A percentile compares a stretch with the other conserved stretches of the same genome.
phyloP scores from a whole-genome alignment of 2,888 invertebrate genomes.

The Limenitis camilla region DNA sequence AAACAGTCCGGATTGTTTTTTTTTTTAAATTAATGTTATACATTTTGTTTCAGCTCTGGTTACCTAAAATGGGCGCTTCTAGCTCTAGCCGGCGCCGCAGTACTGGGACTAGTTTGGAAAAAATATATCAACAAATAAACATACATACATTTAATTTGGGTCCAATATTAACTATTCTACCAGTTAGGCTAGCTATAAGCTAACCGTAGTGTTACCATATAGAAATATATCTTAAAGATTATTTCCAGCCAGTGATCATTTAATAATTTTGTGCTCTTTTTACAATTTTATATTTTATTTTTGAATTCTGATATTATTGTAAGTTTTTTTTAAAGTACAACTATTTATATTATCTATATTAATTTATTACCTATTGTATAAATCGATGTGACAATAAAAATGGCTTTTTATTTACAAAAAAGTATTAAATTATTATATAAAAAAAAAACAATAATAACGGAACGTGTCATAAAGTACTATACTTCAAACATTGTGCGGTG shows the following conservation, averaged over 20 bases:
- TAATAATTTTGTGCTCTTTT: not conserved
- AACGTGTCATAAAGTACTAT: no score
- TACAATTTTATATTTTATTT: not conserved
- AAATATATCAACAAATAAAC: constrained; percentile 32
- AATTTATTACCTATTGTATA: not conserved
- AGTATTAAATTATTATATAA: no score
- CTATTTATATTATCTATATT: not conserved
- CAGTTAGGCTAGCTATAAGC: constrained; percentile 5
- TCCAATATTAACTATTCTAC: constrained; percentile 16
- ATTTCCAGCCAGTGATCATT: not conserved
- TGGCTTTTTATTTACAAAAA: no score
- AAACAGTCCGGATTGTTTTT: no score
- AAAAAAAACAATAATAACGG: no score
- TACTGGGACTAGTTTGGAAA: constrained; percentile 43
- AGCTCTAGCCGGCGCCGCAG: constrained; percentile 44
- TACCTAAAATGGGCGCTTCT: constrained; percentile 47
- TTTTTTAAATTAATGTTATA: not conserved
- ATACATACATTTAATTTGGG: constrained; percentile 10
- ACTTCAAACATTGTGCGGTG: no score
- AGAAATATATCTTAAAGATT: no score
- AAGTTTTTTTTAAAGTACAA: no score
- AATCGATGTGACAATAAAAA: constrained; percentile 5
- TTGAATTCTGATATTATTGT: not conserved
- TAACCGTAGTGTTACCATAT: not conserved
- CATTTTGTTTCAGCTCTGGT: constrained; percentile 32